Evolutionary conservation across 2,113 vertebrate species (phyloP), one percentile per base, ranked within the genome.

Genomic region (Thinocorus orbignyianus): DNA sequence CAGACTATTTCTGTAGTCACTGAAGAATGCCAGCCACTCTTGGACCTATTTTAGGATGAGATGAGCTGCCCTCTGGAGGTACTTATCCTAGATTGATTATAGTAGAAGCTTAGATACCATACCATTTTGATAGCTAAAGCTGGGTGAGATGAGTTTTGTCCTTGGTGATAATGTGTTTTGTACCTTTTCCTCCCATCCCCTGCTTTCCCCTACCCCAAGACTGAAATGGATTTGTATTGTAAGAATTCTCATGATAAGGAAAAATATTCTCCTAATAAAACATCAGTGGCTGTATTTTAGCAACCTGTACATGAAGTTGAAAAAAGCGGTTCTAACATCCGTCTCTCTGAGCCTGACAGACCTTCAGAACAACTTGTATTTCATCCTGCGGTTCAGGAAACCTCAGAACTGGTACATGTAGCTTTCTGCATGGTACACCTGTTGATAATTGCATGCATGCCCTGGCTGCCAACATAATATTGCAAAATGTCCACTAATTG

Each of bases 281-380:
- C 33, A 28, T 86, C 58, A 61, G 33, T 91, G 76, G 13, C 92
- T 97, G 15, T 98, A 31, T 97, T 97, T 88, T 89, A 97, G 96
- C 88, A 96, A 69, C 65, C 51, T 13, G 54, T 73, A 7, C 8
- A 24, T 69, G 95, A 94, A 95, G 62, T 8, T 14, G 79, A 84
- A 22, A 76, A 88, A 26, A 26, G 26, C 3, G 30, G 42, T 60
- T 73, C 49, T 90, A 66, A 61, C 4, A 2, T 81, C 42, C 11
- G 4, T 13, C 71, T 24, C 62, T 49, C 82, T 72, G 95, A 94
- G 76, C 72, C 90, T 89, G 83, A 74, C n/a, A 79, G 92, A 17
- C 24, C 68, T 82, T 55, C 84, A 60, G 76, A 81, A 39, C 79
- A 95, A 57, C 48, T 77, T 33, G 20, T 33, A 31, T 48, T 71